A percentile compares a stretch with the other conserved stretches of the same genome.
Conservation (phyloP, 2,113 vertebrate genomes). For the Geococcyx californianus region DNA sequence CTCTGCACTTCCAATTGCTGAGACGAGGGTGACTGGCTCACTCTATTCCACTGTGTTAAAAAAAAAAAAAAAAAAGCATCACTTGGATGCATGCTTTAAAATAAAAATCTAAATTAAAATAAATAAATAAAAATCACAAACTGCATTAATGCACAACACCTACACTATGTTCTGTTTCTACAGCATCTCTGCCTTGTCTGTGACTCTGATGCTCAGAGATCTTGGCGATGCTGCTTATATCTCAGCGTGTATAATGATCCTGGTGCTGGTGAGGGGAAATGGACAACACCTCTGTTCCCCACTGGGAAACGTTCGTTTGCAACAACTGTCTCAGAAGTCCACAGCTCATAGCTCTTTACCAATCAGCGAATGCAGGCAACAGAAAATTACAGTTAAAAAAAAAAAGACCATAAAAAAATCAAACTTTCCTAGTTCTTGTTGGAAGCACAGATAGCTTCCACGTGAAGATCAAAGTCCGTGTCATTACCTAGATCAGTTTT, state of each 20-base stretch:
- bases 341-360: background rate
- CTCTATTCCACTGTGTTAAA: background rate
- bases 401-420: background rate
- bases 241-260: background rate
- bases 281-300: background rate
- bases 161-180: background rate
- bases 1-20: too few species aligned
- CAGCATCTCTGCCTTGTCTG: background rate
- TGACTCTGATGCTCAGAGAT: background rate
- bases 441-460: background rate
- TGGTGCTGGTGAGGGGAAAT: background rate
- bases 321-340: background rate
- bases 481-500: background rate
- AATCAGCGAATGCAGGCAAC: background rate
- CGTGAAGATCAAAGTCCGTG: background rate
- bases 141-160: background rate
- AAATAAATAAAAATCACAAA: background rate
- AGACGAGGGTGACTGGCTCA: background rate
- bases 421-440: too few species aligned
- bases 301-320: rapidly evolving
- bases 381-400: background rate
- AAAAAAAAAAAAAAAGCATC: background rate
- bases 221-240: background rate
- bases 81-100: background rate
- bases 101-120: background rate